Base-by-base conservation (phyloP, 2,888 invertebrate species). In the Tanytarsus gracilentus region DNA sequence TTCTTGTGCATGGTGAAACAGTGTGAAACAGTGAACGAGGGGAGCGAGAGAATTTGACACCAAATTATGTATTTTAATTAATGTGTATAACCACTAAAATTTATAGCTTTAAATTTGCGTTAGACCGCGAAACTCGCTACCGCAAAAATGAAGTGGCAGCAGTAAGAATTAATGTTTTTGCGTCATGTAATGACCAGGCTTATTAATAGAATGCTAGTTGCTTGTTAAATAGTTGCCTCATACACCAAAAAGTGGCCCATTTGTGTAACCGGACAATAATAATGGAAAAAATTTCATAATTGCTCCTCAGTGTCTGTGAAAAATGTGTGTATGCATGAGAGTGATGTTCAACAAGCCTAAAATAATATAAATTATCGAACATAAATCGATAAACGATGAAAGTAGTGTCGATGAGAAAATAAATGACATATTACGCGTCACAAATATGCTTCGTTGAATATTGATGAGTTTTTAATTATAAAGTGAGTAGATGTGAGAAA, bases 391-490 rank as follows among this genome's bases (percentile, higher is more conserved):
- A 44, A 40, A 16, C 2, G 23, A 18, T 44, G 18, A 21, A 44
- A 44, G 16, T 33, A 33, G 6, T 33, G 33, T 33, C 6, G 33
- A n/a, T 2, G 33, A 11, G 33, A 33, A 11, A n/a, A 33, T 4
- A 3, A n/a, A 4, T 33, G 33, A 11, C 33, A 33, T 5, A 33
- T 11, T 4, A 5, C 18, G 21, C 8, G n/a, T 16, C 25, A 49
- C 16, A 49, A 14, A 30, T 8, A 9, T 9, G 9, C 30, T 30
- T 9, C 6, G 7, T 14, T 25, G 53, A 53, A 53, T 23, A 53
- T 53, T 53, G 36, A 53, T 53, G 53, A 33, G 36, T 36, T 53
- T 36, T 53, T 53, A 53, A 53, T 53, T 53, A 25, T 36, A 44
- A 33, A 23, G n/a, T n/a, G n/a, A n/a, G n/a, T n/a, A n/a, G n/a